Percentiles rank a stretch among this genome's conserved stretches.
These are phyloP conservation scores for Taphrorychus bicolor DNA, from an alignment of 2,888 invertebrate genomes.

Conservation along the genomic window DNA sequence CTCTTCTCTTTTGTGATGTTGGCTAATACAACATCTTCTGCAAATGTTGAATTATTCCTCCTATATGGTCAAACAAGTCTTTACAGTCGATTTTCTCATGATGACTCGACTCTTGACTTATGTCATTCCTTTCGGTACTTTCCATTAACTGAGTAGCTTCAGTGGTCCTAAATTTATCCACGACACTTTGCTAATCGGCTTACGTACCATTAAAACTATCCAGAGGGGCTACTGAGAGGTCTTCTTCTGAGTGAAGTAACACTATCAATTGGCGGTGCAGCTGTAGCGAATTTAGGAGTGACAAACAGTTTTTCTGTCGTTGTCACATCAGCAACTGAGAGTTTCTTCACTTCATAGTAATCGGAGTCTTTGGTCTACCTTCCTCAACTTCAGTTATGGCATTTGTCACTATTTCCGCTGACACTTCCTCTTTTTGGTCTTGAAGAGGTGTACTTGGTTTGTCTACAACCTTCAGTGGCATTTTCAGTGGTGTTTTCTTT, in stretches of 20 bases:
- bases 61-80: conserved; percentile 40
- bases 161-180: conserved; percentile 47
- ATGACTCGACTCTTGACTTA: conserved; percentile 23
- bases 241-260: conserved; percentile 40
- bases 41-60: too few relatives aligned
- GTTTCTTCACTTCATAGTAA: conserved; percentile 54
- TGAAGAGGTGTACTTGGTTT: background rate
- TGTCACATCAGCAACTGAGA: conserved; percentile 47
- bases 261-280: conserved; percentile 23
- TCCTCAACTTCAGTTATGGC: background rate
- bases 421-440: background rate
- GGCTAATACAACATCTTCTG: too few relatives aligned
- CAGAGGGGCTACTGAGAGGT: conserved; percentile 49
- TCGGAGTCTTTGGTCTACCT: too few relatives aligned
- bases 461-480: too few relatives aligned
- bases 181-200: conserved; percentile 49
- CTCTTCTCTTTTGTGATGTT: too few relatives aligned
- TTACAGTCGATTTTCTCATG: conserved; percentile 43
- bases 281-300: conserved; percentile 48
- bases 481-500: background rate
- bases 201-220: conserved; percentile 33
- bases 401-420: background rate
- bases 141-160: conserved; percentile 7
- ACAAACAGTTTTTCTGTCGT: conserved; percentile 52
- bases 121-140: conserved; percentile 29